A percentile compares a stretch with the other conserved stretches of the same genome.
phyloP scores from a whole-genome alignment of 1,140 invertebrate genomes.

The Philotrypesis tridentata region DNA sequence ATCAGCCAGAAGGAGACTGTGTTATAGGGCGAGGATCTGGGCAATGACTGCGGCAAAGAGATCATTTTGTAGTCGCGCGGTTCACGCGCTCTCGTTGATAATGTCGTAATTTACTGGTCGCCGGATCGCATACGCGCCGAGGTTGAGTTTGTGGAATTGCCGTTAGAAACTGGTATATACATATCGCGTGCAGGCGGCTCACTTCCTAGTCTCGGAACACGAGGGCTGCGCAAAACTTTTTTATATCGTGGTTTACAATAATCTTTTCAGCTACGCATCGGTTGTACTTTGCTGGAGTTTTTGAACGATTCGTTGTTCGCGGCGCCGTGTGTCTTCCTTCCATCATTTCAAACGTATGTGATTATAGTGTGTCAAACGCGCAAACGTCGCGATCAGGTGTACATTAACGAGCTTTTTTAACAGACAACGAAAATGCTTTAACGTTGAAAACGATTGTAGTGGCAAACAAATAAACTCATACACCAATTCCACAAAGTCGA shows the following conservation, averaged over 20 bases:
- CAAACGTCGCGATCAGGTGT: not conserved
- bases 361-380: not conserved
- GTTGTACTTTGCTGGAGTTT: not conserved
- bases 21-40: constrained; percentile 72
- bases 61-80: constrained; percentile 40
- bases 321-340: not conserved
- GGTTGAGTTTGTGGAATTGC: constrained; percentile 12
- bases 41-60: constrained; percentile 28
- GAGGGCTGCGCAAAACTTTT: not conserved
- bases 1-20: constrained; percentile 84
- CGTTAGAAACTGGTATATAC: not conserved
- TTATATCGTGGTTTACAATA: not conserved
- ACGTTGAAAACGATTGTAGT: not conserved
- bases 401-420: not conserved
- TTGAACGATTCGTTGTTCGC: not conserved
- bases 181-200: not conserved
- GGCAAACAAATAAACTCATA: too few relatives aligned
- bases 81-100: too few relatives aligned
- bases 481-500: not conserved
- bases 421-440: not conserved
- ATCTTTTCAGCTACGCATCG: not conserved
- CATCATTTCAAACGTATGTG: not conserved
- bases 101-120: too few relatives aligned
- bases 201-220: too few relatives aligned
- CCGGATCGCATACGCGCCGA: too few relatives aligned